Percentiles rank a stretch among this genome's conserved stretches.
Conservation (phyloP, 1,140 invertebrate genomes). For the Anastatus disparis region DNA sequence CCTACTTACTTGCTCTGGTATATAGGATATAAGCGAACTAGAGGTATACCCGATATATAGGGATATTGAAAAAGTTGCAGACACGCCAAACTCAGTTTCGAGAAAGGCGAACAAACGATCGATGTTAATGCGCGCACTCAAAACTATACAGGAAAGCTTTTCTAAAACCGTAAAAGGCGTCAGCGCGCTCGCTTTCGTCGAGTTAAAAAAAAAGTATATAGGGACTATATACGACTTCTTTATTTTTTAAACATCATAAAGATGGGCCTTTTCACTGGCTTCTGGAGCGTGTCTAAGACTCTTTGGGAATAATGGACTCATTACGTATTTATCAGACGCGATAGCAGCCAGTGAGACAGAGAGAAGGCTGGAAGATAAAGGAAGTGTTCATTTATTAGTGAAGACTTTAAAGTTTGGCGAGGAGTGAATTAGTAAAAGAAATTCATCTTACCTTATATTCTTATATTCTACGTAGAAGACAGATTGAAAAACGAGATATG, state of each 20-base stretch:
- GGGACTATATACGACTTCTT: neutral
- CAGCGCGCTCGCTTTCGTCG: neutral
- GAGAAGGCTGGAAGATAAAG: no score
- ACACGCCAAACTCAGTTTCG: neutral
- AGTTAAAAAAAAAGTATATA: no score
- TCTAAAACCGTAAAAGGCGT: no score
- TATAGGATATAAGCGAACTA: neutral
- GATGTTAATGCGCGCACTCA: constrained; percentile 41
- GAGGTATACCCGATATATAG: neutral
- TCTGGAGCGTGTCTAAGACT: no score
- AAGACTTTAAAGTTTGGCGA: neutral
- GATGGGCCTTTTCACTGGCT: constrained; percentile 35
- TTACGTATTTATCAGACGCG: constrained; percentile 49
- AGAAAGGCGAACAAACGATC: neutral
- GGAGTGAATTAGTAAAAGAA: neutral
- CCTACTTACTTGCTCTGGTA: neutral
- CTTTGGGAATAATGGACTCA: constrained; percentile 49
- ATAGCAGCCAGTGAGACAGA: constrained; percentile 5
- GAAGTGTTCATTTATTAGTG: no score
- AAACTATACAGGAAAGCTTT: constrained; percentile 44
- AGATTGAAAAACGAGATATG: no score
- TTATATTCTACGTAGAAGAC: no score
- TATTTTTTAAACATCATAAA: constrained; percentile 42
- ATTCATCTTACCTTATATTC: neutral
- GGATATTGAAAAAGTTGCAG: constrained; percentile 24